phyloP scores from a whole-genome alignment of 1,140 invertebrate genomes.

The Anastrepha obliqua region DNA sequence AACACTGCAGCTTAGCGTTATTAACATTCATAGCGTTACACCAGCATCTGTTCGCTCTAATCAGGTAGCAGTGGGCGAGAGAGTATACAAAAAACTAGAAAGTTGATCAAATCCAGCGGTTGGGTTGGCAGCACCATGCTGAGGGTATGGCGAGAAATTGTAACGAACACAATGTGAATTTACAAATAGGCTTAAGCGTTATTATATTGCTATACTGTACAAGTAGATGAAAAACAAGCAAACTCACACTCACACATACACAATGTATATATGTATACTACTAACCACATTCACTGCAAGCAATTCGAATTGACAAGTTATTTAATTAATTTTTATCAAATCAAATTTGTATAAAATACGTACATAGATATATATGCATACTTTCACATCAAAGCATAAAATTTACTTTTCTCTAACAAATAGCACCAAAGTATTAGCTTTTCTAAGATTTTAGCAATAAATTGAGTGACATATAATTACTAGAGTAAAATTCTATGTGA shows the following conservation, averaged over 20 bases:
- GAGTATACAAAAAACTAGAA: neutral
- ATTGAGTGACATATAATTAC: neutral
- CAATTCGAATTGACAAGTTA: constrained; percentile 20
- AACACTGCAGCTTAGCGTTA: constrained; percentile 32
- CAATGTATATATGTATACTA: neutral
- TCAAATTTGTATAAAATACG: neutral
- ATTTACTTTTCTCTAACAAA: neutral
- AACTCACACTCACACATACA: neutral
- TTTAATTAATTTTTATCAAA: neutral
- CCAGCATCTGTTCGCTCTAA: constrained; percentile 15
- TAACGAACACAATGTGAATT: constrained; percentile 15
- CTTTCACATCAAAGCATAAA: neutral
- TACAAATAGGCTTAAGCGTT: constrained; percentile 46
- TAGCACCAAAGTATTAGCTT: neutral
- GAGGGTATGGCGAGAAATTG: neutral
- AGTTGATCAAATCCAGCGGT: neutral
- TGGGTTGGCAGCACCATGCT: neutral
- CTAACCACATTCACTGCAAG: neutral
- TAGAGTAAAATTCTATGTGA: neutral
- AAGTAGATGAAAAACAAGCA: neutral
- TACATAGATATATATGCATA: too few species aligned
- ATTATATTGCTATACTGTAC: neutral
- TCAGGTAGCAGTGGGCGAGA: constrained; percentile 14
- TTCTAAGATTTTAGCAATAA: neutral
- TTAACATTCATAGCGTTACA: constrained; percentile 48